Conservation (phyloP, 2,113 vertebrate genomes). For the Podiceps cristatus region DNA sequence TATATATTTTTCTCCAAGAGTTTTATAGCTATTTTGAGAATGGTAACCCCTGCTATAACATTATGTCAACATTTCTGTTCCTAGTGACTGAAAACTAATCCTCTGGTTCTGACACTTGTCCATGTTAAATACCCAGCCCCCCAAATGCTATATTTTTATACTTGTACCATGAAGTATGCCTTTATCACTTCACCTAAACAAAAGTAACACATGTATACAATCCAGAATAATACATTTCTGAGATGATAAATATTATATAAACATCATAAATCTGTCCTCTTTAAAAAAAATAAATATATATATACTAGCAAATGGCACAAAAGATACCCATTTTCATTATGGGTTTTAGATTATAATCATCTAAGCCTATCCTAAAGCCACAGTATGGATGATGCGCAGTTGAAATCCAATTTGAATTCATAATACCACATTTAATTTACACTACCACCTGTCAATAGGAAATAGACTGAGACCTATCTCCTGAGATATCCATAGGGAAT, state of each 20-base stretch:
- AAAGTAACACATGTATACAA: not conserved
- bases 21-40: not conserved
- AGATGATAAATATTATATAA: conserved; percentile 37
- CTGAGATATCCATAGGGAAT: conserved; percentile 69
- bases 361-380: conserved; percentile 67
- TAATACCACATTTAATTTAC: conserved; percentile 77
- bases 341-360: conserved; percentile 51
- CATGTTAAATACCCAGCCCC: not conserved
- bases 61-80: not conserved
- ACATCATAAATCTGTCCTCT: conserved; percentile 52
- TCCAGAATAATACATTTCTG: conserved; percentile 24
- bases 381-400: conserved; percentile 67
- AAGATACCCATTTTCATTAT: conserved; percentile 52
- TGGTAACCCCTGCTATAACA: not conserved
- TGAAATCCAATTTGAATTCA: conserved; percentile 79
- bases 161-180: not conserved
- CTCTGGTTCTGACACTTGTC: not conserved
- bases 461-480: conserved; percentile 64
- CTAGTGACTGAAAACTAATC: not conserved
- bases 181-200: not conserved
- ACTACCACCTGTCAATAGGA: conserved; percentile 78
- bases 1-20: not conserved
- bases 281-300: not conserved
- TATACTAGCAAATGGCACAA: conserved; percentile 50
- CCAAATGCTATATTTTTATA: not conserved